Base-by-base conservation (phyloP, 1,140 invertebrate species). In the Ceratoteleas bidentatus region DNA sequence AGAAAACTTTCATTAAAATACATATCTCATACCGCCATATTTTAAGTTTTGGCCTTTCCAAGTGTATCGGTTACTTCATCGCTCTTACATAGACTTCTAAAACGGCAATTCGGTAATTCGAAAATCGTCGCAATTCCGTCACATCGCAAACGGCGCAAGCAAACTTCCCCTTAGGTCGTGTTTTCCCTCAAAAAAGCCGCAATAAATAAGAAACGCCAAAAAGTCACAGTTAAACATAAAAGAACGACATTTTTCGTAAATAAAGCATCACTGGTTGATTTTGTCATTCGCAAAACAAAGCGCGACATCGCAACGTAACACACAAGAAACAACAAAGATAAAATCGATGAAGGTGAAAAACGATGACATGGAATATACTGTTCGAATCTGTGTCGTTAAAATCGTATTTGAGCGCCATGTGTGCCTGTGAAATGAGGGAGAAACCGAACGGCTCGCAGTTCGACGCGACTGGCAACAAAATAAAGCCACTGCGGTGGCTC, bases 1-100 rank as follows among this genome's bases (percentile, higher is more conserved):
- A n/a, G n/a, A n/a, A n/a, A n/a, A n/a, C n/a, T n/a, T n/a, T n/a
- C 78, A 65, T 72, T 72, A 81, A 76, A 76, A 76, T 76, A 66
- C 78, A 81, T 79, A 24, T 76, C 61, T 76, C 43, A 32, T 70
- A 70, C 53, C 54, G 64, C 14, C 11, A 43, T 72, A 61, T 56
- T 81, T 76, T 66, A 66, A 56, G 45, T 76, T 81, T 81, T 81
- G 79, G 72, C 79, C 72, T 81, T 81, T 13, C 47, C 61, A 45
- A 11, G 38, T 69, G 36, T 60, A 61, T 53, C n/a, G n/a, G n/a
- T n/a, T n/a, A n/a, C n/a, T n/a, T n/a, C n/a, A n/a, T n/a, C n/a
- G n/a, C n/a, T n/a, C n/a, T n/a, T n/a, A n/a, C 45, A 56, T 54
- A 45, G 24, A 62, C 33, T 54, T 53, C 36, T 62, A 45, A 53